A percentile compares a stretch with the other conserved stretches of the same genome.
phyloP scores from a whole-genome alignment of 2,888 invertebrate species.

The Volucella zonaria region DNA sequence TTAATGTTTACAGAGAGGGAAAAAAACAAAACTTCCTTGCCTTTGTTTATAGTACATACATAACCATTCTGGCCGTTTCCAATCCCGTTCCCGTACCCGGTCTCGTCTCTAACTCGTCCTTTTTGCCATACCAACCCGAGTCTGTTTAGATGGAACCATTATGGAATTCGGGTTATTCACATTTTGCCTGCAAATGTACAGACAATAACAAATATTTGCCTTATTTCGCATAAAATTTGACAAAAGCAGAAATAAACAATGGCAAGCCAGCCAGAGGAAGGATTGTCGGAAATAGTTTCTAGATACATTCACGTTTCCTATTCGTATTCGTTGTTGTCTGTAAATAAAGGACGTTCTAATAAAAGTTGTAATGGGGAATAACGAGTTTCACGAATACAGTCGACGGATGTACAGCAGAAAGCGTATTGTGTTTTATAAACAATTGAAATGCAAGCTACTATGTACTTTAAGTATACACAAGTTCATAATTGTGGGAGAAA shows the following conservation, averaged over 20 bases:
- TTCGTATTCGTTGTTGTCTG: not conserved
- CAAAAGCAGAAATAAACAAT: constrained; percentile 60
- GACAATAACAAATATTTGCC: constrained; percentile 63
- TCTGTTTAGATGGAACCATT: constrained; percentile 35
- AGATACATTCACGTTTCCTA: constrained; percentile 24
- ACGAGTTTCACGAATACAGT: not conserved
- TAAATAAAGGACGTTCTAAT: constrained; percentile 12
- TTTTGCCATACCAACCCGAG: not conserved
- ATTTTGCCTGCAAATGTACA: constrained; percentile 42
- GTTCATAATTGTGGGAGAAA: constrained; percentile 8
- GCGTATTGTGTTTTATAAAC: constrained; percentile 25
- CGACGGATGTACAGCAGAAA: not conserved
- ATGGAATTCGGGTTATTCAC: constrained; percentile 60
- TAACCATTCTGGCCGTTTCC: not conserved
- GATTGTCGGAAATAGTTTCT: constrained; percentile 47
- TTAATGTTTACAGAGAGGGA: constrained; percentile 40
- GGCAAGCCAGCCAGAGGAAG: constrained; percentile 8
- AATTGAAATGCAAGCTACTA: constrained; percentile 13
- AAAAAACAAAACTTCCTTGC: constrained; percentile 26
- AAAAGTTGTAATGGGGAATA: not conserved
- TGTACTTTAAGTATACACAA: not conserved
- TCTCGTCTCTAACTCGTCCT: not conserved
- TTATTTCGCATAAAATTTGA: constrained; percentile 63
- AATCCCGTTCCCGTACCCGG: not conserved
- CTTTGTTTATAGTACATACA: constrained; percentile 19